Percentiles rank a stretch among this genome's conserved stretches.
These are phyloP conservation scores for Autographa gamma DNA, from an alignment of 2,888 invertebrate genomes.

Conservation along the genomic window DNA sequence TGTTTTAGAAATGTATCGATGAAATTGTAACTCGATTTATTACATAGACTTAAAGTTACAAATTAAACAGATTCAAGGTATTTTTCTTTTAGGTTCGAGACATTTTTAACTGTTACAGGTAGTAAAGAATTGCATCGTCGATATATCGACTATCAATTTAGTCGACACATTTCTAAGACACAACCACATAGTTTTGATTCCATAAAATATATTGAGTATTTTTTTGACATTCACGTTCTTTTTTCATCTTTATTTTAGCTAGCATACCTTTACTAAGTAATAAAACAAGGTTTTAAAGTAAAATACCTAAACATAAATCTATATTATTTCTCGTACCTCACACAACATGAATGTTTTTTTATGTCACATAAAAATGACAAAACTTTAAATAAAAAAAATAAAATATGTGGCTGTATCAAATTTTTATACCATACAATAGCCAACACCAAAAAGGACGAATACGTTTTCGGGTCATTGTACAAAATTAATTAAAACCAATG, in stretches of 20 bases:
- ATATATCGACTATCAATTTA: conserved; percentile 10
- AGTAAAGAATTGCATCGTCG: conserved; percentile 12
- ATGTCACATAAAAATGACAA: background rate
- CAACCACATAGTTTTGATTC: conserved; percentile 5
- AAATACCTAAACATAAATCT: background rate
- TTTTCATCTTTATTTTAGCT: background rate
- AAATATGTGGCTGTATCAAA: conserved; percentile 12
- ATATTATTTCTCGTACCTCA: background rate
- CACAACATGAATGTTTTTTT: conserved; percentile 10
- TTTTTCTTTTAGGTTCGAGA: too few species aligned
- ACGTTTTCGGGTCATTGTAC: too few species aligned
- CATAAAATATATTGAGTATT: conserved; percentile 16
- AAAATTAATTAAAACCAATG: too few species aligned
- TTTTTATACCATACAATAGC: conserved; percentile 2
- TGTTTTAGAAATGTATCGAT: conserved; percentile 27
- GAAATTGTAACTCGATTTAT: conserved; percentile 5
- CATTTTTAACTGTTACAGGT: conserved; percentile 21
- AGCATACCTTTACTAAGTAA: background rate
- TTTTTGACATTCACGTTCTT: conserved; percentile 6
- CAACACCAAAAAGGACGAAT: background rate
- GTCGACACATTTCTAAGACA: conserved; percentile 26
- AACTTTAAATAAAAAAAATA: background rate
- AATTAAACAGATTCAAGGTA: too few species aligned
- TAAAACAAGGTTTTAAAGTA: background rate
- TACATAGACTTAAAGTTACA: too few species aligned